These are phyloP conservation scores for Tylochromis polylepis DNA, from an alignment of 2,113 vertebrate genomes.

Conservation along the genomic window DNA sequence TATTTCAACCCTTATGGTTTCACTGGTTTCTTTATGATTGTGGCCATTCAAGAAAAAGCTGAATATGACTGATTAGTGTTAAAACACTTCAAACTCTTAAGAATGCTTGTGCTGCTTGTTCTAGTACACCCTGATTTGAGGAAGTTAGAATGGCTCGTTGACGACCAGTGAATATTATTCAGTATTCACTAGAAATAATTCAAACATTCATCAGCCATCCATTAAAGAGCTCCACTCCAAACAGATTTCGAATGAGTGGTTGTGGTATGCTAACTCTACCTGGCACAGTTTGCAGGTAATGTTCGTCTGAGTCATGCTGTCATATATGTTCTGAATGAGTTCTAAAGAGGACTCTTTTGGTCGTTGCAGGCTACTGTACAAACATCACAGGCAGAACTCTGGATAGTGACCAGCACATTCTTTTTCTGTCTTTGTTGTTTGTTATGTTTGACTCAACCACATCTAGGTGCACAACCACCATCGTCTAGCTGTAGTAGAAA, in stretches of 20 bases:
- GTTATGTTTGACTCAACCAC: not conserved
- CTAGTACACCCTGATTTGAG: not conserved
- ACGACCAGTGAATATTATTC: not conserved
- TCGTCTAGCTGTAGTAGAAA: not conserved
- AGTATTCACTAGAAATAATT: not conserved
- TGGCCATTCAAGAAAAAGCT: not conserved
- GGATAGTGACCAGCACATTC: no score
- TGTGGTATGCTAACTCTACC: not conserved
- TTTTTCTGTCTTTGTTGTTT: no score
- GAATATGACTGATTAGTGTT: not conserved
- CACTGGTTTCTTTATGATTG: not conserved
- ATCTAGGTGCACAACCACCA: not conserved
- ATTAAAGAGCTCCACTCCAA: not conserved
- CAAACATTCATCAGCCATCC: not conserved
- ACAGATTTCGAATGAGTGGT: not conserved
- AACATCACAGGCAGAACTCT: rapidly evolving
- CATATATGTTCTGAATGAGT: not conserved
- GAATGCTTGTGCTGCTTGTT: not conserved
- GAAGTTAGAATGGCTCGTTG: not conserved
- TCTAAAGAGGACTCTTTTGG: not conserved
- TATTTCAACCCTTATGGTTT: not conserved
- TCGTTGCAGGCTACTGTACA: rapidly evolving
- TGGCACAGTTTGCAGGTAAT: not conserved
- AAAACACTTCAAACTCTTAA: not conserved
- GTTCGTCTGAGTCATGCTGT: not conserved